Evolutionary conservation across 1,140 invertebrate genomes (phyloP), one percentile per base, ranked within the genome.

Genomic region (Drosophila pseudoobscura): DNA sequence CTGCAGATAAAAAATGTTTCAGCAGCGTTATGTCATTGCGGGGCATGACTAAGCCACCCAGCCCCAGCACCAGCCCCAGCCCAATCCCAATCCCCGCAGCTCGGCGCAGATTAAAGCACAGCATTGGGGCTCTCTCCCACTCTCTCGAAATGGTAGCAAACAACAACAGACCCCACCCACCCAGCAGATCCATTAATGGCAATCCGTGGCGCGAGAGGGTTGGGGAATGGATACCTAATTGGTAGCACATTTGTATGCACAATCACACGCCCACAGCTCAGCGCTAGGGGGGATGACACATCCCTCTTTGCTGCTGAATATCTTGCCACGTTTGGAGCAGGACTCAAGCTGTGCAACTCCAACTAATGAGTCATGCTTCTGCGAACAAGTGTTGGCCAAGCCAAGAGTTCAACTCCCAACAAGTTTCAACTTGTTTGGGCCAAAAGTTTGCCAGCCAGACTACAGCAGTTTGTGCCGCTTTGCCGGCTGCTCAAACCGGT

Each of bases 191-290:
- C 71, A 74, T 74, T 74, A 74, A 74, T 74, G 71, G 71, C 31
- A 52, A n/a, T 51, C 9, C 26, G 68, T 45, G 22, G 68, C 31
- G 51, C 41, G 50, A 52, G 58, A 8, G 57, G 24, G 24, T 56
- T 20, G 11, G 26, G 61, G 17, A 1, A 26, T 24, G n/a, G 20
- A 45, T 50, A 69, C 50, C 55, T 73, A 73, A 73, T 74, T 75
- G 53, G 70, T 64, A 74, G 58, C 64, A 46, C 60, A 75, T 75
- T 75, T 75, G 26, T 52, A 75, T 75, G 71, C 70, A 54, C 60
- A 75, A 75, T 66, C 53, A 45, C 70, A 55, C 71, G 59, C 69
- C 70, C 52, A 56, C 51, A 47, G 15, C 47, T 54, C 31, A 55
- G 35, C 26, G 46, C 29, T 8, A 35, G 39, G n/a, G 11, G 22